Evolutionary conservation across 2,797 vertebrate species (phyloP).

Genomic region (Liparis tanakae): DNA sequence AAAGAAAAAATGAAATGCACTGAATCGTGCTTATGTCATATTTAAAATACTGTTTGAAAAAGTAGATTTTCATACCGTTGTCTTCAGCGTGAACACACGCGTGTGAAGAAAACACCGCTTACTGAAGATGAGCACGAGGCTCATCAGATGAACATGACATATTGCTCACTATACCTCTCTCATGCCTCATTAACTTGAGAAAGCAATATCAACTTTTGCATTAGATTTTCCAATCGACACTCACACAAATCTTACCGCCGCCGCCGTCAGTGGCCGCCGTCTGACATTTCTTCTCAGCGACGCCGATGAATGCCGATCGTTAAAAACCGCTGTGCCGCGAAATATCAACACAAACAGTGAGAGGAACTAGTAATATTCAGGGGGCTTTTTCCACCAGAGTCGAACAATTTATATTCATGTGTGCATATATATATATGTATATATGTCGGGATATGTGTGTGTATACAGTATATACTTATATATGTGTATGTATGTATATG

Average conservation of each 20-base stretch:
- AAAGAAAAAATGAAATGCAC: too few species aligned
- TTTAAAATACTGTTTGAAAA: too few species aligned
- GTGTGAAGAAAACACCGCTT: conserved; percentile 2
- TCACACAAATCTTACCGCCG: conserved; percentile 38
- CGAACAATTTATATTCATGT: too few species aligned
- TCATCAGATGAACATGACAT: conserved; percentile 14
- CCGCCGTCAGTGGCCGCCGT: conserved; percentile 50
- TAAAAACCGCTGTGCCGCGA: neutral
- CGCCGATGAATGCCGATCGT: conserved; percentile 54
- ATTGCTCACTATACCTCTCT: conserved; percentile 3
- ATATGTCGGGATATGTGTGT: too few species aligned
- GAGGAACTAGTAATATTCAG: neutral
- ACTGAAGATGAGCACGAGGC: conserved; percentile 2
- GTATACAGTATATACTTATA: too few species aligned
- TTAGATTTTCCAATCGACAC: conserved; percentile 60
- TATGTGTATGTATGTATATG: too few species aligned
- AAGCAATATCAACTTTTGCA: conserved; percentile 49
- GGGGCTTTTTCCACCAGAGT: too few species aligned
- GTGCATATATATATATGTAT: too few species aligned
- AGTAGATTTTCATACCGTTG: too few species aligned
- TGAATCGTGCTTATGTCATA: too few species aligned
- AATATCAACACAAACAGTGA: neutral
- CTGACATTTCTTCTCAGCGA: conserved; percentile 65
- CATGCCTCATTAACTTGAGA: conserved; percentile 40
- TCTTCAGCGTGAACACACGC: neutral